These are phyloP conservation scores for Blennius ocellaris DNA, from an alignment of 2,113 vertebrate genomes.

Conservation along the genomic window DNA sequence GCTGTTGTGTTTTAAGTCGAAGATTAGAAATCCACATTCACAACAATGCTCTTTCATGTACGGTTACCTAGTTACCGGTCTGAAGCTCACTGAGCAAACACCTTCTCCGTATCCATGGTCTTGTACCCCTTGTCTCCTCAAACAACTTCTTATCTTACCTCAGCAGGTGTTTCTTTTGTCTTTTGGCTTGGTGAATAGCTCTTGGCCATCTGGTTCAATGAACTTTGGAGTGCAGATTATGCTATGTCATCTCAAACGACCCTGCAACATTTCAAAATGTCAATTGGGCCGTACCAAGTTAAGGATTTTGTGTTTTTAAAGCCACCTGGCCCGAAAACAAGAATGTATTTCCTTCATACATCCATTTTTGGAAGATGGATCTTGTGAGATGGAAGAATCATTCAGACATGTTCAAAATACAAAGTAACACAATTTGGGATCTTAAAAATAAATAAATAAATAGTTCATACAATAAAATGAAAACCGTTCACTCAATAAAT, in stretches of 20 bases:
- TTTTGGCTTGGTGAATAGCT: slow-evolving; percentile 18
- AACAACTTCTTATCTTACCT: slow-evolving; percentile 15
- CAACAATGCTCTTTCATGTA: not conserved
- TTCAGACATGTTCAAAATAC: no score
- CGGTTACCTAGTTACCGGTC: slow-evolving; percentile 28
- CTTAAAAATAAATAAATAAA: no score
- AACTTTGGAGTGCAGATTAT: not conserved
- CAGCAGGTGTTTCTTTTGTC: slow-evolving; percentile 45
- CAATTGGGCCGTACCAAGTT: not conserved
- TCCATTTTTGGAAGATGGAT: no score
- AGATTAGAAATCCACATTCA: slow-evolving; percentile 5
- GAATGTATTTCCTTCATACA: not conserved
- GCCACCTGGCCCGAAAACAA: not conserved
- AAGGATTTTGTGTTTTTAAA: not conserved
- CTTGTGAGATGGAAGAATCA: no score
- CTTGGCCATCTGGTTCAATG: slow-evolving; percentile 21
- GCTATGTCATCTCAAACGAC: not conserved
- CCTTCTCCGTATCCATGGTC: slow-evolving; percentile 14
- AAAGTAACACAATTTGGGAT: no score
- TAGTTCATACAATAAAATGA: no score
- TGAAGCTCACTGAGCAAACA: slow-evolving; percentile 6
- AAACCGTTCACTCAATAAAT: no score
- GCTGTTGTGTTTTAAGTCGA: not conserved
- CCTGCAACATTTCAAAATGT: not conserved
- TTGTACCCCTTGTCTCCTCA: not conserved